Base-by-base conservation (phyloP, 2,888 invertebrate species). In the Plagodis pulveraria region DNA sequence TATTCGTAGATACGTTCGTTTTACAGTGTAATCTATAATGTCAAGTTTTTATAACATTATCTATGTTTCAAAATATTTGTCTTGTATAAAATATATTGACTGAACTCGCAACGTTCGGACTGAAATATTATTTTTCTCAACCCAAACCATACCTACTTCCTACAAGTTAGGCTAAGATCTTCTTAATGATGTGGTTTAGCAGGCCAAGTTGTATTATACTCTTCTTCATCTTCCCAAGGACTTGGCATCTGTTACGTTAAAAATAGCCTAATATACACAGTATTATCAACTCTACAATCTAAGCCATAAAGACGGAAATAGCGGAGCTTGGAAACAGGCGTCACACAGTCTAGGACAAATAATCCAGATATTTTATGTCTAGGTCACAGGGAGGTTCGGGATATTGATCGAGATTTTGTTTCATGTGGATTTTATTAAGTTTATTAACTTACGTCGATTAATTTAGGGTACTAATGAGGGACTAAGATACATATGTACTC, bases 311-410 rank as follows among this genome's bases (percentile, higher is more conserved):
- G 42, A 12, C 54, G 50, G 42, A 46, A 60, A 54, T 50, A 34
- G 41, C 51, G 11, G 22, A 57, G 6, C 41, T 54, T 40, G 12
- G 9, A 7, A 32, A 2, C 8, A 22, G 78, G 71, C 73, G 76
- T 66, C 80, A 56, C 49, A 56, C 62, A 48, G 80, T 78, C 80
- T 80, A 67, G 35, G 61, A 65, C 66, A 66, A 71, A 72, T 22
- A 22, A 22, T 22, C 22, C 22, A 22, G 22, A 22, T 22, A 22
- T 22, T 22, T 22, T 22, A 67, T 70, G 81, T 77, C 77, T 78
- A 74, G 82, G 81, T 78, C 82, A 75, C 64, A 67, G 69, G 71
- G 75, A 73, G 63, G 65, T 67, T 57, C 49, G 56, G 60, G 55
- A 66, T 78, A 81, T 81, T 70, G 82, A 80, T 65, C 77, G 71